Base-by-base conservation (phyloP, 1,140 invertebrate species). In the Brachystomella parvula region DNA sequence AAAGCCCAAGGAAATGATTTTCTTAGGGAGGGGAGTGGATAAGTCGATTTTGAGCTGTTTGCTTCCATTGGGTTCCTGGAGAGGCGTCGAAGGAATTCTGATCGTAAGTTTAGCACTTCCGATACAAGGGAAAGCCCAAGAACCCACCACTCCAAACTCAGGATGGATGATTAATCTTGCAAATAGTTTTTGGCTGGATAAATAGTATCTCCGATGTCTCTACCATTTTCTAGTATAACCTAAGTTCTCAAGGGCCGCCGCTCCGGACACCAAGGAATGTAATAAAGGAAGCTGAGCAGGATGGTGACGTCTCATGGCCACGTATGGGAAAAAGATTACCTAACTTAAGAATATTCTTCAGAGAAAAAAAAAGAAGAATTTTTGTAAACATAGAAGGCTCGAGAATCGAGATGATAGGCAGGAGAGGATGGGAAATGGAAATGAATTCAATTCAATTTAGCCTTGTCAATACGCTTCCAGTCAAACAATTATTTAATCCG, bases 41-140 rank as follows among this genome's bases (percentile, higher is more conserved):
- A 53, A 53, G 49, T 53, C 49, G 49, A 53, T 53, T 53, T 53
- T 19, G 49, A 44, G 39, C n/a, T n/a, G 9, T 44, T 44, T 44
- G 39, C 9, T 44, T 44, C 9, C 9, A 12, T 44, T 9, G 9
- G 9, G 9, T 44, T 44, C n/a, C 39, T 44, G 39, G 39, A 44
- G n/a, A n/a, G 39, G n/a, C 9, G 39, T 9, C 9, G n/a, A 12
- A 9, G 39, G n/a, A 44, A n/a, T 44, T n/a, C 9, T 44, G 39
- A 44, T 44, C n/a, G 9, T 12, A 12, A n/a, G 39, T 44, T n/a
- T 44, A 44, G 9, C n/a, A 9, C 39, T 12, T 9, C 9, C 39
- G n/a, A 9, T 44, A 12, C 39, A 44, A 44, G n/a, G 39, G 9
- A 12, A 9, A 44, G 39, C 39, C 39, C 39, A 44, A 44, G n/a